A percentile compares a stretch with the other conserved stretches of the same genome.
These are phyloP conservation scores for Samia ricini DNA, from an alignment of 1,140 invertebrate genomes.

Conservation along the genomic window DNA sequence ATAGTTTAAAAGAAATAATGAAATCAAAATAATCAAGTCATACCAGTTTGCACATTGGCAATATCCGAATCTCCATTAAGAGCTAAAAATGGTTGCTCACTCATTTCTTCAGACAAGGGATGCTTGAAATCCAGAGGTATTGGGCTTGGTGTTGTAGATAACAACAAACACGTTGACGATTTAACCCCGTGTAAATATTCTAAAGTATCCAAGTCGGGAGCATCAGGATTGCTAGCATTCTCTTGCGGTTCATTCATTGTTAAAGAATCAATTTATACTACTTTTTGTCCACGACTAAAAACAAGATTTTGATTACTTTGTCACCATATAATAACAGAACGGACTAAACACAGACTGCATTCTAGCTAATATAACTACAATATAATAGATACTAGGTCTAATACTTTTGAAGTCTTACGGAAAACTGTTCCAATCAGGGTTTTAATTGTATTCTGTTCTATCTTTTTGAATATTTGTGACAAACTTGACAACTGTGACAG, in stretches of 20 bases:
- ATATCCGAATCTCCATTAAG: constrained; percentile 42
- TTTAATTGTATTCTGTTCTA: too few species aligned
- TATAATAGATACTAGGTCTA: too few species aligned
- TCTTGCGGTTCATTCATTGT: constrained; percentile 58
- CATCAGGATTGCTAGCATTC: constrained; percentile 38
- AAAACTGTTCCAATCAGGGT: too few species aligned
- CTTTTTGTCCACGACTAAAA: not conserved
- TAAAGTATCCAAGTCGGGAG: constrained; percentile 46
- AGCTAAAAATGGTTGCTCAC: constrained; percentile 48
- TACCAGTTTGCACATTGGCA: constrained; percentile 6
- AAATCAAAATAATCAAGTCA: not conserved
- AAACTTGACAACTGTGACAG: too few species aligned
- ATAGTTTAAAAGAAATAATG: too few species aligned
- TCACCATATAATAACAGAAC: not conserved
- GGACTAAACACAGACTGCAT: too few species aligned
- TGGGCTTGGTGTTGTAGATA: constrained; percentile 62
- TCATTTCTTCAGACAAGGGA: constrained; percentile 63
- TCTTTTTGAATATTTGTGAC: too few species aligned
- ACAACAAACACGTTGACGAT: constrained; percentile 61
- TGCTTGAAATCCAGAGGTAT: constrained; percentile 66
- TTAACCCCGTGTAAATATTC: constrained; percentile 66
- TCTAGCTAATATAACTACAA: too few species aligned
- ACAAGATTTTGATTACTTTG: not conserved
- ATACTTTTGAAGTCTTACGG: too few species aligned
- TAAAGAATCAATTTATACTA: not conserved